A percentile compares a stretch with the other conserved stretches of the same genome.
Evolutionary conservation across 1,140 invertebrate species (phyloP).

Genomic region (Pemphigus obesinymphae): DNA sequence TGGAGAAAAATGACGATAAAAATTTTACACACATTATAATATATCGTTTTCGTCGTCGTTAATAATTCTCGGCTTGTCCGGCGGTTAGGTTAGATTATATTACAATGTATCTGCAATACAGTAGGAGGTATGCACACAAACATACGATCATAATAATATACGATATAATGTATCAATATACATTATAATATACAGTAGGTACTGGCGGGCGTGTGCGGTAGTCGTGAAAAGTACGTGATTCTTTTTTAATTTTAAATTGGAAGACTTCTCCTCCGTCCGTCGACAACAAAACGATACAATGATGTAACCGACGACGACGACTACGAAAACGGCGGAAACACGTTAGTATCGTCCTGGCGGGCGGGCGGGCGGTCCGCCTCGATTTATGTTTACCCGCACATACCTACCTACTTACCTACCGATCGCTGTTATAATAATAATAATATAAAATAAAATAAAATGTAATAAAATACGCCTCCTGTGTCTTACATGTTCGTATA

Average conservation of each 20-base stretch:
- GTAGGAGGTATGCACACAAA: neutral
- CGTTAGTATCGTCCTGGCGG: neutral
- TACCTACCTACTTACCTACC: neutral
- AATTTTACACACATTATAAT: neutral
- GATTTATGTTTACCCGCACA: neutral
- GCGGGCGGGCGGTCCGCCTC: neutral
- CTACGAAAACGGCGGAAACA: neutral
- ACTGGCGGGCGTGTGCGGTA: neutral
- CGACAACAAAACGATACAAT: no score
- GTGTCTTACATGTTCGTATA: no score
- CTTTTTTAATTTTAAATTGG: conserved; percentile 13
- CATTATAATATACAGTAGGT: neutral
- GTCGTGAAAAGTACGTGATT: conserved; percentile 1
- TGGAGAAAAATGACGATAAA: neutral
- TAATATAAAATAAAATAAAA: no score
- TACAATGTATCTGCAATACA: neutral
- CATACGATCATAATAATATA: neutral
- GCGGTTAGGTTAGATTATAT: neutral
- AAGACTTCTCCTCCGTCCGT: neutral
- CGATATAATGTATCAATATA: neutral
- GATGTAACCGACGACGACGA: neutral
- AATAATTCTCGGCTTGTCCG: conserved; percentile 9
- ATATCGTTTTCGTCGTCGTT: neutral
- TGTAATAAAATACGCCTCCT: no score
- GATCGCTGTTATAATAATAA: no score